Conservation (phyloP, 2,888 invertebrate genomes). For the Drosophila acutilabella region DNA sequence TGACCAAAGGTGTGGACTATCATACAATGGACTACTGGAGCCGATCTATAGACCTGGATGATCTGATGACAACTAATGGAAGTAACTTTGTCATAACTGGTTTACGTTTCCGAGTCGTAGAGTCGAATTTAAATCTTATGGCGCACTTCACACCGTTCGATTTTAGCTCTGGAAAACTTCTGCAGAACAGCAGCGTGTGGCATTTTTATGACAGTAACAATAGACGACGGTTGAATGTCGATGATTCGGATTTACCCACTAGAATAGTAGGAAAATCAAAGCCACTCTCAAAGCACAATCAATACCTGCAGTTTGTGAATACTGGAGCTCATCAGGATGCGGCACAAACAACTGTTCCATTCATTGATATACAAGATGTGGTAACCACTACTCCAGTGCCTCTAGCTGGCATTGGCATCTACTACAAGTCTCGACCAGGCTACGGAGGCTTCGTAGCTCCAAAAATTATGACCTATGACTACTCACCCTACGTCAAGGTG, state of each 20-base stretch:
- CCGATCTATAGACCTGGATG: constrained; percentile 92
- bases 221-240: constrained; percentile 87
- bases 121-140: constrained; percentile 93
- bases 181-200: constrained; percentile 88
- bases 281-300: constrained; percentile 88
- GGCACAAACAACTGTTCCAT: constrained; percentile 93
- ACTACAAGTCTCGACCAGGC: constrained; percentile 89
- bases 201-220: constrained; percentile 87
- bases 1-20: constrained; percentile 89
- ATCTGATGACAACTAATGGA: constrained; percentile 89
- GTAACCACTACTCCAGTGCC: constrained; percentile 89
- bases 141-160: constrained; percentile 92
- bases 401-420: constrained; percentile 91
- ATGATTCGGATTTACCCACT: constrained; percentile 89
- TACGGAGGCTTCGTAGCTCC: constrained; percentile 92
- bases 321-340: constrained; percentile 90
- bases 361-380: constrained; percentile 91
- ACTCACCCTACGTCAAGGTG: constrained; percentile 87
- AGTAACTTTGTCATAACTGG: constrained; percentile 90
- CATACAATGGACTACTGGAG: constrained; percentile 91
- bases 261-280: constrained; percentile 85
- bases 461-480: constrained; percentile 91
- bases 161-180: constrained; percentile 90
- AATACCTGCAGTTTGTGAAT: constrained; percentile 89
- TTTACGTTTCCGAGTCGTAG: constrained; percentile 90